Conservation (phyloP, 92 coral and sea anemone genomes). For the Siderastrea radians region DNA sequence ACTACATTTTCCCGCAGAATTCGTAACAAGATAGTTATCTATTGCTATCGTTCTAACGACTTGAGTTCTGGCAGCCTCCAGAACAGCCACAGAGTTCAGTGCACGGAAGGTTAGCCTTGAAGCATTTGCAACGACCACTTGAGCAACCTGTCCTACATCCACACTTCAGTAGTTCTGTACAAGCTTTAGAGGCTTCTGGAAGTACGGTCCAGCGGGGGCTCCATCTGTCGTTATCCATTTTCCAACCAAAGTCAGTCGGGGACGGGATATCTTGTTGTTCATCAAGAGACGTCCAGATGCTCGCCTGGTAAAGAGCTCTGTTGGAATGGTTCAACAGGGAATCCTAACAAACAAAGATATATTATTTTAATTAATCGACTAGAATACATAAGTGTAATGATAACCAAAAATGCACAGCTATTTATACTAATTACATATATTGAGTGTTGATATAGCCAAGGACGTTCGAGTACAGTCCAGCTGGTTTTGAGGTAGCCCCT, state of each 20-base stretch:
- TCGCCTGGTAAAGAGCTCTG: neutral
- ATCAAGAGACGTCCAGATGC: neutral
- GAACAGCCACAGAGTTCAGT: slow-evolving; percentile 15
- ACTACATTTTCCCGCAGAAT: too few species aligned
- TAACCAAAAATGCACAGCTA: neutral
- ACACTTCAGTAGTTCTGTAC: slow-evolving; percentile 33
- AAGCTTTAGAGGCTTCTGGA: slow-evolving; percentile 32
- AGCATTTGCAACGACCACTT: slow-evolving; percentile 29
- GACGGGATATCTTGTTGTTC: neutral
- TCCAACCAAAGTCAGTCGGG: slow-evolving; percentile 15
- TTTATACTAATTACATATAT: neutral
- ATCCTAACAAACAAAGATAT: neutral
- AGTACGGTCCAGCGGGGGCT: slow-evolving; percentile 26
- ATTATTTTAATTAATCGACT: neutral
- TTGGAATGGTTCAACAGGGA: neutral
- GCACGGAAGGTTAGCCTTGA: slow-evolving; percentile 38
- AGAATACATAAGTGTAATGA: neutral
- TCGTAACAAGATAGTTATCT: too few species aligned
- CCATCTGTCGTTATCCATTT: slow-evolving; percentile 29
- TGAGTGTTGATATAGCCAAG: neutral
- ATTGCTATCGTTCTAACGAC: too few species aligned
- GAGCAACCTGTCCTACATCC: slow-evolving; percentile 29
- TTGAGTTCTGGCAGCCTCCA: neutral
- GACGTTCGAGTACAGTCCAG: neutral
- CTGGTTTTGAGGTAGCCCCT: neutral